A percentile compares a stretch with the other conserved stretches of the same genome.
Evolutionary conservation across 2,888 invertebrate species (phyloP).

Genomic region (Atrina japonica): DNA sequence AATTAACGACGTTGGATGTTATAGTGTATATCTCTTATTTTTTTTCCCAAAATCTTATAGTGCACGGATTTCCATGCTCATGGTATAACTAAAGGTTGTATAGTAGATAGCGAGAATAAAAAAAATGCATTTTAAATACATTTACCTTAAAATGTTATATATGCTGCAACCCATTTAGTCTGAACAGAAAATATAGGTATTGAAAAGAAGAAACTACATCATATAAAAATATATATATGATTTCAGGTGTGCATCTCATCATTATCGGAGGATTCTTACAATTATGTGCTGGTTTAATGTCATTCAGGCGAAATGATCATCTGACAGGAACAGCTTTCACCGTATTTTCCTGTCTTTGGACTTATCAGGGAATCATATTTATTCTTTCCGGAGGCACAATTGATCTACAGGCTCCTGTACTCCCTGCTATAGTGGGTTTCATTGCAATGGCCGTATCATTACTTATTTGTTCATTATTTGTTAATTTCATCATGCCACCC

Average conservation of each 20-base stretch:
- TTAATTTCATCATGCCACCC: slow-evolving; percentile 66
- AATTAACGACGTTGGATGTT: no score
- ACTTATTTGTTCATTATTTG: slow-evolving; percentile 60
- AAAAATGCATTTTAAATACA: no score
- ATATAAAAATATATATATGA: no score
- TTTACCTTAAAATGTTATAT: no score
- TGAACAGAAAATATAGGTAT: no score
- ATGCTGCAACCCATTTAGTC: no score
- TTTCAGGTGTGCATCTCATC: slow-evolving; percentile 61
- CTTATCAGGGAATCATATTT: slow-evolving; percentile 56
- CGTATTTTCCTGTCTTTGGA: slow-evolving; percentile 64
- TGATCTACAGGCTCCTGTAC: slow-evolving; percentile 47
- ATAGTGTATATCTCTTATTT: no score
- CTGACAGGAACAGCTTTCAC: slow-evolving; percentile 63
- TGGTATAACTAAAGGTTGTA: no score
- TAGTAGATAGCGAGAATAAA: no score
- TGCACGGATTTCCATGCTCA: no score
- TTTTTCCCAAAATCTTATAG: no score
- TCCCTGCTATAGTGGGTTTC: slow-evolving; percentile 61
- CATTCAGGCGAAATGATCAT: slow-evolving; percentile 63
- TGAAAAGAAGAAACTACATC: no score
- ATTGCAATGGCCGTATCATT: slow-evolving; percentile 58
- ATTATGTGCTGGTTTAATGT: slow-evolving; percentile 57
- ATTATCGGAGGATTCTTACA: slow-evolving; percentile 63
- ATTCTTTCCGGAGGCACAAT: slow-evolving; percentile 45